A percentile compares a stretch with the other conserved stretches of the same genome.
phyloP scores from a whole-genome alignment of 53 echinoderm and acorn worm species.

The Hippasteria phrygiana region DNA sequence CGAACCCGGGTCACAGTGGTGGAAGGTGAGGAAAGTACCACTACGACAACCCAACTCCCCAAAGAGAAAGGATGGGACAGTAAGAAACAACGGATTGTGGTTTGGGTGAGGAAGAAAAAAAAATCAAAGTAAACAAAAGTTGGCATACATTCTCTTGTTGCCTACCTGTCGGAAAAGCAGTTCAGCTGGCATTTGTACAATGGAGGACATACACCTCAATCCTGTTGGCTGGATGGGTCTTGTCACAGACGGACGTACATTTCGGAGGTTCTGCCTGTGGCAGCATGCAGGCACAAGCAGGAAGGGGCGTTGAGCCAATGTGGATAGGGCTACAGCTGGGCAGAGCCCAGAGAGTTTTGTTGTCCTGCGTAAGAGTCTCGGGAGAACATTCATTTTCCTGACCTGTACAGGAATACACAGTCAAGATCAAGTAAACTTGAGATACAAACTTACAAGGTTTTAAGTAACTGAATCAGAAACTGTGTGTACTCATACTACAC shows the following conservation, averaged over 20 bases:
- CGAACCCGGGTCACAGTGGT: too few species aligned
- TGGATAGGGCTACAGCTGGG: not conserved
- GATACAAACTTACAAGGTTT: too few species aligned
- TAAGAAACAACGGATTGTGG: too few species aligned
- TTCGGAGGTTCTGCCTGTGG: not conserved
- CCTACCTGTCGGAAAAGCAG: slow-evolving; percentile 47
- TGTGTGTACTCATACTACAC: too few species aligned
- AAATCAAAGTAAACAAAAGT: not conserved
- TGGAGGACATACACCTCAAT: slow-evolving; percentile 26
- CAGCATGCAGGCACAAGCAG: not conserved
- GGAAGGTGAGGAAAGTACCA: too few species aligned
- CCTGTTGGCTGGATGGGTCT: not conserved
- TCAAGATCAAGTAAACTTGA: too few species aligned
- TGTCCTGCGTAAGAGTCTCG: not conserved
- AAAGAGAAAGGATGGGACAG: too few species aligned
- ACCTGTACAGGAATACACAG: too few species aligned
- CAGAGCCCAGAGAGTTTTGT: not conserved
- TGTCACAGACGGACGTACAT: not conserved
- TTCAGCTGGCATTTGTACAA: slow-evolving; percentile 43
- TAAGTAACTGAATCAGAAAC: too few species aligned
- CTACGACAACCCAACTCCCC: too few species aligned
- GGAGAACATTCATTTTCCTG: slow-evolving; percentile 25
- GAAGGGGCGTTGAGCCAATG: not conserved
- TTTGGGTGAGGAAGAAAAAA: too few species aligned
- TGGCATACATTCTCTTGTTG: not conserved